A percentile compares a stretch with the other conserved stretches of the same genome.
These are phyloP conservation scores for Camponotus floridanus DNA, from an alignment of 1,140 invertebrate species.

Conservation along the genomic window DNA sequence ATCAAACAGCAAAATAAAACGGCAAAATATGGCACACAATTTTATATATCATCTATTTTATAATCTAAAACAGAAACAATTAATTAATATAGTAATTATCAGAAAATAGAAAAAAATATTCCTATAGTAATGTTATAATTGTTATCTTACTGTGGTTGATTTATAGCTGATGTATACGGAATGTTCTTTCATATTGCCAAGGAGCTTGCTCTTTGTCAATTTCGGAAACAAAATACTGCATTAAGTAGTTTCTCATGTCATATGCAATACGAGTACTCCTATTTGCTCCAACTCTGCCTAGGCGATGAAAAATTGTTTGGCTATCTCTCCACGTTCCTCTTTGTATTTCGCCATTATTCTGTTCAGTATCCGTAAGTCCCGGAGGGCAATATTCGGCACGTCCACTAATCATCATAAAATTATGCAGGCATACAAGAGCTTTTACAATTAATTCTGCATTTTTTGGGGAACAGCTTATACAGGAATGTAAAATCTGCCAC, in stretches of 20 bases:
- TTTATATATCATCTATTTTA: no score
- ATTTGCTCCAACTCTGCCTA: not conserved
- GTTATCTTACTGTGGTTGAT: no score
- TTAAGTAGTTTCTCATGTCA: conserved; percentile 3
- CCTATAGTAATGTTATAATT: not conserved
- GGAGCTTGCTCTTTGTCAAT: not conserved
- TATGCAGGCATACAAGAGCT: no score
- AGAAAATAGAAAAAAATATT: not conserved
- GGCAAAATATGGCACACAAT: no score
- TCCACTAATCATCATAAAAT: no score
- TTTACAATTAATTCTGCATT: no score
- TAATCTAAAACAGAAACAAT: no score
- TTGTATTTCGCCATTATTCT: not conserved
- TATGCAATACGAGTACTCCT: no score
- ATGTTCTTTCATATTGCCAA: not conserved
- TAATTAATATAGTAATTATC: no score
- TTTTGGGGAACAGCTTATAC: conserved; percentile 20
- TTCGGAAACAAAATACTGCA: conserved; percentile 5
- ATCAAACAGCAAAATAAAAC: no score
- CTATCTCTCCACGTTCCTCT: conserved; percentile 1
- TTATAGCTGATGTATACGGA: no score
- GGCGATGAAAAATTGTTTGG: not conserved
- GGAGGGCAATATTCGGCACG: no score
- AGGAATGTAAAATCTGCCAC: conserved; percentile 1
- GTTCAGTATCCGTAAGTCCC: not conserved